Percentiles rank a stretch among this genome's conserved stretches.
These are phyloP conservation scores for Seira musarum DNA, from an alignment of 2,888 invertebrate genomes.

Conservation along the genomic window DNA sequence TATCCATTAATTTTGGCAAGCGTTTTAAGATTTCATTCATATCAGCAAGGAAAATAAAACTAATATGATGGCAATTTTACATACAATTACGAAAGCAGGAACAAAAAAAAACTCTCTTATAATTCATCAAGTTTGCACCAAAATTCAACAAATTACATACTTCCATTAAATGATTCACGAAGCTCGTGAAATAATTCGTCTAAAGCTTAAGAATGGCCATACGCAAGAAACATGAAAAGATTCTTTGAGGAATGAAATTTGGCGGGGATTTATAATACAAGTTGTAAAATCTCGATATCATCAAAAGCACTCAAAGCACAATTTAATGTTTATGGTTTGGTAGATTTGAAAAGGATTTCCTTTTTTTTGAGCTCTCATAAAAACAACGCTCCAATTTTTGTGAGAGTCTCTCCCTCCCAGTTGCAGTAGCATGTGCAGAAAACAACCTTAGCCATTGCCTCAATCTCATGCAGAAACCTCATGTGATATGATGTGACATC, in stretches of 20 bases:
- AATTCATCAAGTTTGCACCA: not conserved
- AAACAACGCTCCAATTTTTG: conserved; percentile 12
- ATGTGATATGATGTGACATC: not conserved
- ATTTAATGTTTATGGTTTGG: conserved; percentile 31
- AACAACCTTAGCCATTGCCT: conserved; percentile 1
- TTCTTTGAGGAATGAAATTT: not conserved
- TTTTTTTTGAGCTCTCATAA: not conserved
- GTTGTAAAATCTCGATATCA: conserved; percentile 13
- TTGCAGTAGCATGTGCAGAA: not conserved
- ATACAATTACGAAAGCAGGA: not conserved
- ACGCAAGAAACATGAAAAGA: not conserved
- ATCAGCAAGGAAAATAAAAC: not conserved
- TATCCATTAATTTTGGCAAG: too few relatives aligned
- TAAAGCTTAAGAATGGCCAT: not conserved
- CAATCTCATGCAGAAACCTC: not conserved
- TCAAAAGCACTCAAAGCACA: conserved; percentile 2
- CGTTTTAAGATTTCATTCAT: too few relatives aligned
- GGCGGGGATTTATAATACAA: not conserved
- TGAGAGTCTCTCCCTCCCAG: not conserved
- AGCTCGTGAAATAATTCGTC: not conserved
- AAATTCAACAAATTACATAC: not conserved
- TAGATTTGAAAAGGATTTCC: conserved; percentile 35
- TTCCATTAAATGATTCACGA: not conserved
- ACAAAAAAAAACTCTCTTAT: not conserved
- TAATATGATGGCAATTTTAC: not conserved